Evolutionary conservation across 2,888 invertebrate species (phyloP).

Genomic region (Parnassius orleans): DNA sequence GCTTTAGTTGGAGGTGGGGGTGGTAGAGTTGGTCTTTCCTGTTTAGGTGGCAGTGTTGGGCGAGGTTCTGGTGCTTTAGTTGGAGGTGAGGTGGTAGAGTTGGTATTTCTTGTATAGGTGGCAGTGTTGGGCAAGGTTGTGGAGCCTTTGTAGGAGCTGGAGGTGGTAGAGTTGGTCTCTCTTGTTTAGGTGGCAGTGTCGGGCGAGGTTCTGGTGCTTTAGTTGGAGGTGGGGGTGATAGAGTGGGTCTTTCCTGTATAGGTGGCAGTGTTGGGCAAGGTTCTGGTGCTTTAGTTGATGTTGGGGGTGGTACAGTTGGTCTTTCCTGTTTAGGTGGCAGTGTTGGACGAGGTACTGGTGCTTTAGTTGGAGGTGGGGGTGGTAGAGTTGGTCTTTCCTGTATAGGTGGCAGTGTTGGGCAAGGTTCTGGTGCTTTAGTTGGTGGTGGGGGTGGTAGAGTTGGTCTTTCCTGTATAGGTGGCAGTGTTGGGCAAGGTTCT

Average conservation of each 20-base stretch:
- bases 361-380: not conserved
- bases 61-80: slow-evolving; percentile 3
- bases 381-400: not conserved
- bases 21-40: not conserved
- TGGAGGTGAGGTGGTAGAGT: not conserved
- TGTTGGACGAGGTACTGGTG: not conserved
- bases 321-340: not conserved
- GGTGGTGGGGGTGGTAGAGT: not conserved
- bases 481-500: slow-evolving; percentile 4
- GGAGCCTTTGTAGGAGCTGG: not conserved
- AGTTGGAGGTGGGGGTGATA: not conserved
- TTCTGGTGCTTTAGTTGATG: not conserved
- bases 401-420: not conserved
- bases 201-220: not conserved
- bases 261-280: slow-evolving; percentile 2
- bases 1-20: slow-evolving; percentile 2
- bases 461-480: slow-evolving; percentile 1
- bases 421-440: slow-evolving; percentile 1
- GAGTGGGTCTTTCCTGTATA: not conserved
- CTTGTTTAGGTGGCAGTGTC: not conserved
- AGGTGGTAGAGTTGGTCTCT: not conserved
- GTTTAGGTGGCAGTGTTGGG: slow-evolving; percentile 7
- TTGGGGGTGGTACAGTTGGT: not conserved
- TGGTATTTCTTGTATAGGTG: not conserved
- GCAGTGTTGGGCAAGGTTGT: slow-evolving; percentile 1